Evolutionary conservation across 1,140 invertebrate genomes (phyloP).

Genomic region (Apis florea): DNA sequence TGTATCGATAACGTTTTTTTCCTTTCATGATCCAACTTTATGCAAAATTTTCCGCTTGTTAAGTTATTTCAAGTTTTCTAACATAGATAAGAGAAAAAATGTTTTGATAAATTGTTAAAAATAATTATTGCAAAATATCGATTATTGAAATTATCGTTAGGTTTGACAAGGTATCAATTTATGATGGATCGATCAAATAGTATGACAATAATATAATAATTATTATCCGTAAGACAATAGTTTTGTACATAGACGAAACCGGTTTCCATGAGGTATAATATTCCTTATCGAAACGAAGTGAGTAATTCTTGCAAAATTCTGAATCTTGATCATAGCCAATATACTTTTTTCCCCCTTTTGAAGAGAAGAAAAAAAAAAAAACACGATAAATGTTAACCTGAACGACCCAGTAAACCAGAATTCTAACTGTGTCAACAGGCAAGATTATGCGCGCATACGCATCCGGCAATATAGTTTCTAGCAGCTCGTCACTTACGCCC

Average conservation of each 20-base stretch:
- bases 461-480: slow-evolving; percentile 37
- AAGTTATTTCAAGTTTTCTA: no score
- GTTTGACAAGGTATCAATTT: not conserved
- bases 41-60: no score
- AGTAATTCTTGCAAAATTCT: no score
- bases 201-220: not conserved
- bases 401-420: slow-evolving; percentile 41
- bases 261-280: not conserved
- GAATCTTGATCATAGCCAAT: not conserved
- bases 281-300: not conserved
- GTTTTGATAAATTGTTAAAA: no score
- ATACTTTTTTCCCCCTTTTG: not conserved
- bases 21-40: no score
- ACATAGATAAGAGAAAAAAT: no score
- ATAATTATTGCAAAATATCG: no score
- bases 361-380: not conserved
- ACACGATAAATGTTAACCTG: not conserved
- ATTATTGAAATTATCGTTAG: no score
- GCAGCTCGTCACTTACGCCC: slow-evolving; percentile 43
- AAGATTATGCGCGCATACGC: slow-evolving; percentile 37
- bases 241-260: not conserved
- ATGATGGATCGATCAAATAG: not conserved
- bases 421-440: slow-evolving; percentile 45
- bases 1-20: no score
- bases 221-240: not conserved